A percentile compares a stretch with the other conserved stretches of the same genome.
Evolutionary conservation across 2,888 invertebrate genomes (phyloP).

Genomic region (Athetis lepigone): DNA sequence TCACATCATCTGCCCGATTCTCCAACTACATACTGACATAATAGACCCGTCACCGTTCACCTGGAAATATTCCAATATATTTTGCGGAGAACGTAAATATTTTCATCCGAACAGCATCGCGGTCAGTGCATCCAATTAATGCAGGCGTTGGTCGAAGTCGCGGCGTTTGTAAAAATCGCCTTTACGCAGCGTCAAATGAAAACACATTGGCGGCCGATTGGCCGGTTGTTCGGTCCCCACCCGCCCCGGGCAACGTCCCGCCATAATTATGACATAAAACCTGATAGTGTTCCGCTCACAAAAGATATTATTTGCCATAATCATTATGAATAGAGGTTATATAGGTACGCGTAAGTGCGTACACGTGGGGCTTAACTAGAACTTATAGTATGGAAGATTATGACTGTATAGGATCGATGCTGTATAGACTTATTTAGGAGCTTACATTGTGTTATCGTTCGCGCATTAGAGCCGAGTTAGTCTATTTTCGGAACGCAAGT

Average conservation of each 20-base stretch:
- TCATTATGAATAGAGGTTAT: conserved; percentile 65
- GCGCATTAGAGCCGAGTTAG: neutral
- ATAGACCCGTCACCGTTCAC: conserved; percentile 67
- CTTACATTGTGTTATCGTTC: conserved; percentile 30
- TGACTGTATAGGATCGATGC: no score
- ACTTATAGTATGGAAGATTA: conserved; percentile 38
- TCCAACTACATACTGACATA: conserved; percentile 40
- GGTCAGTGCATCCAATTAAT: conserved; percentile 87
- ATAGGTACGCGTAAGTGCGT: conserved; percentile 56
- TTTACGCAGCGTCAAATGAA: conserved; percentile 70
- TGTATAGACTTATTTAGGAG: conserved; percentile 27
- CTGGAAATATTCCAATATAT: conserved; percentile 81
- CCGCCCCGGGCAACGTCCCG: conserved; percentile 51
- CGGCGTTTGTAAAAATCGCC: conserved; percentile 77
- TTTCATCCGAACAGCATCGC: conserved; percentile 77
- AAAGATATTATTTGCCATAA: conserved; percentile 69
- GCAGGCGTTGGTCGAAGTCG: conserved; percentile 72
- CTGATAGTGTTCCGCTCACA: conserved; percentile 70
- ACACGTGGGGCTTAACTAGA: conserved; percentile 48
- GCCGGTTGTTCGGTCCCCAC: conserved; percentile 47
- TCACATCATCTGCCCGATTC: conserved; percentile 56
- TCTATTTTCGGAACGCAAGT: neutral
- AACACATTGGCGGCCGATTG: conserved; percentile 68
- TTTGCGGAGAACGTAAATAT: conserved; percentile 79
- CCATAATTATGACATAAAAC: conserved; percentile 76